A percentile compares a stretch with the other conserved stretches of the same genome.
Conservation (phyloP, 2,113 vertebrate genomes). For the Cololabis saira region DNA sequence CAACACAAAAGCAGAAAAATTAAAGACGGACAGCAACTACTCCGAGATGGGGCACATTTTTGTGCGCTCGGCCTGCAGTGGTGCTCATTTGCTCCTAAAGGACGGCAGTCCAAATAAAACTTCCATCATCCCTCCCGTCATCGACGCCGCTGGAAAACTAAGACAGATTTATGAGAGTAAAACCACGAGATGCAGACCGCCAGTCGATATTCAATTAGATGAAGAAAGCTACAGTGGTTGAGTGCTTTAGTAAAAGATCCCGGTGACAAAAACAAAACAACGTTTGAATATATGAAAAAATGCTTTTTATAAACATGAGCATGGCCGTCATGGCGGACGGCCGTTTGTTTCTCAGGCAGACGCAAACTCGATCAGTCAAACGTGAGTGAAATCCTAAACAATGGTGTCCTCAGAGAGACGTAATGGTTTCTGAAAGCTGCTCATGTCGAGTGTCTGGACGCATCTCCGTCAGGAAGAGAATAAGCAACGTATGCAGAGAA, state of each 20-base stretch:
- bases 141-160: neutral
- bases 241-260: conserved; percentile 28
- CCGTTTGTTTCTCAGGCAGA: neutral
- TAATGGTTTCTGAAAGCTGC: conserved; percentile 47
- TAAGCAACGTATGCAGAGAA: conserved; percentile 11
- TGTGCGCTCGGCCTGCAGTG: no score
- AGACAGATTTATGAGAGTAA: conserved; percentile 37
- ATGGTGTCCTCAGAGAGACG: conserved; percentile 24
- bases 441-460: conserved; percentile 11
- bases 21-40: neutral
- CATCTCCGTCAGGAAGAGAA: conserved; percentile 41
- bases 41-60: no score
- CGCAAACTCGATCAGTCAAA: conserved; percentile 21
- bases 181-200: neutral
- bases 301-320: no score
- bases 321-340: no score
- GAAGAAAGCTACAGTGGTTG: conserved; percentile 13
- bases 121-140: neutral
- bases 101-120: neutral
- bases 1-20: neutral
- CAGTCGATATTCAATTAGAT: conserved; percentile 47
- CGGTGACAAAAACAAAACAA: conserved; percentile 21
- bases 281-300: no score
- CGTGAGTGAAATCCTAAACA: conserved; percentile 26
- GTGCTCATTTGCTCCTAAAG: neutral